Conservation (phyloP, 2,888 invertebrate species). For the Cheilosia grossa region DNA sequence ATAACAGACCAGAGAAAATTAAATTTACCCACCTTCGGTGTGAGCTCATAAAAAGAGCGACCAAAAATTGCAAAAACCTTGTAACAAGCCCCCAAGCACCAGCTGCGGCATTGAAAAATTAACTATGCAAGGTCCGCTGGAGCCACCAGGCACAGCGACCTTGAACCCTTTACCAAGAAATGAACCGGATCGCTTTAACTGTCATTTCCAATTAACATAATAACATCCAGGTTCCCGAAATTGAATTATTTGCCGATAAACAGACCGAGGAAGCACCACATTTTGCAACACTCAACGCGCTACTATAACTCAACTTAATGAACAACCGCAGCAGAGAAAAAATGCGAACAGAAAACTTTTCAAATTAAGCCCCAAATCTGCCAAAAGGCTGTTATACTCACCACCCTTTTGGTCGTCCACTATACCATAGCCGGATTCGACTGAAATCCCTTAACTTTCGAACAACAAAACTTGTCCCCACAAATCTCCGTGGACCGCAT, state of each 20-base stretch:
- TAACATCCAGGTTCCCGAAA: conserved; percentile 14
- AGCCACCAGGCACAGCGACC: too few relatives aligned
- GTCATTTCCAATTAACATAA: conserved; percentile 21
- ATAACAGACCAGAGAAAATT: too few relatives aligned
- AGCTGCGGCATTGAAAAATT: background rate
- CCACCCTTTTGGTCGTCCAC: background rate
- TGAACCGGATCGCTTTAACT: conserved; percentile 25
- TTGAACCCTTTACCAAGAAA: background rate
- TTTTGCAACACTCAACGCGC: background rate
- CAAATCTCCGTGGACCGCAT: background rate
- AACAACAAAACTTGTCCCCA: conserved; percentile 10
- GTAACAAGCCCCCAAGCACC: background rate
- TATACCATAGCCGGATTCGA: background rate
- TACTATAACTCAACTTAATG: background rate
- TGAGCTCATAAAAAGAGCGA: too few relatives aligned
- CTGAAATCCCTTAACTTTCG: conserved; percentile 15
- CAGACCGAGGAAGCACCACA: background rate
- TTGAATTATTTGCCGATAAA: conserved; percentile 22
- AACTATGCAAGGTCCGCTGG: background rate
- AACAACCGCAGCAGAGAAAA: background rate
- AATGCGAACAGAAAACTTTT: conserved; percentile 16
- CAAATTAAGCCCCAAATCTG: conserved; percentile 15
- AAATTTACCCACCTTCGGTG: too few relatives aligned
- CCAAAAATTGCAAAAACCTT: too few relatives aligned
- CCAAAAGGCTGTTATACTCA: background rate